phyloP scores from a whole-genome alignment of 2,113 vertebrate genomes.

The Cryptomyrus ogoouensis region DNA sequence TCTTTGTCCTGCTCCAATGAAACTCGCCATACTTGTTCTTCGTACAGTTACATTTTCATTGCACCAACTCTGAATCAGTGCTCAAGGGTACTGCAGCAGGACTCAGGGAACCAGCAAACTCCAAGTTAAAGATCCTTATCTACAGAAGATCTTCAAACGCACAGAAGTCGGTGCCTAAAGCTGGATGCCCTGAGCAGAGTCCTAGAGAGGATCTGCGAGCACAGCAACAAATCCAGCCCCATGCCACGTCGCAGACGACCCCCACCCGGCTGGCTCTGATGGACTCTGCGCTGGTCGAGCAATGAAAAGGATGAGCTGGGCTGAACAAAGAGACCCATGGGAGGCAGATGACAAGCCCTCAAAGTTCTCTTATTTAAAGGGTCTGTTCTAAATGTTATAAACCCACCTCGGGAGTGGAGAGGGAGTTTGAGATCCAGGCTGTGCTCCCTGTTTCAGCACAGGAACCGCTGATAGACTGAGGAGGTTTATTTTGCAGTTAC shows the following conservation, averaged over 20 bases:
- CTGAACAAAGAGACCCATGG: not conserved
- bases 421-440: not conserved
- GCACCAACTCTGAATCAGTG: not conserved
- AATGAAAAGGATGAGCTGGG: not conserved
- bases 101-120: not conserved
- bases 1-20: not conserved
- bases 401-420: not conserved
- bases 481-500: not conserved
- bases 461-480: not conserved
- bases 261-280: not conserved
- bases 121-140: not conserved
- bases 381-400: not conserved
- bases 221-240: not conserved
- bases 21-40: not conserved
- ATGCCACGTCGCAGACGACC: not conserved
- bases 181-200: not conserved
- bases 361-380: not conserved
- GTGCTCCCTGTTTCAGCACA: not conserved
- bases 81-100: not conserved
- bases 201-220: not conserved
- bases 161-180: not conserved
- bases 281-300: not conserved
- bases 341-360: not conserved
- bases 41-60: not conserved
- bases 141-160: not conserved